Base-by-base conservation (phyloP, 2,113 vertebrate genomes). In the Cyanocitta stelleri region DNA sequence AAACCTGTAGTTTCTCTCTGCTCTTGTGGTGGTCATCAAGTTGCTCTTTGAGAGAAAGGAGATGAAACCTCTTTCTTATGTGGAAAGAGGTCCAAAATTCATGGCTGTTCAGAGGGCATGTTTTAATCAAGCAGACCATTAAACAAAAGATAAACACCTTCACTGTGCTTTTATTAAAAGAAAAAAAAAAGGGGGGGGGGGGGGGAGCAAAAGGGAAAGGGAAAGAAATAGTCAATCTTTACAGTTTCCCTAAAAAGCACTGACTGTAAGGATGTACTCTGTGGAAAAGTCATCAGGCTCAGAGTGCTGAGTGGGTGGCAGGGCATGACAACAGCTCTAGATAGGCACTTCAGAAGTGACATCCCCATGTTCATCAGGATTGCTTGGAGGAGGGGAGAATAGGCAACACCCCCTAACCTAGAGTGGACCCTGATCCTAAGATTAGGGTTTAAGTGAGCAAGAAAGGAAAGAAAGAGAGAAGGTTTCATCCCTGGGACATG, bases 351-450 rank as follows among this genome's bases (percentile, higher is more conserved):
- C 17, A 58, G 23, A 9, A 0, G 2, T 49, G 52, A 66, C 30
- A 87, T 46, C n/a, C 52, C 7, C 0, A 0, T 13, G 20, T 21
- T 20, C 52, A 56, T 18, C 23, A 68, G n/a, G 24, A 68, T 27
- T 80, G 30, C 22, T 30, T 39, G 55, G 43, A 62, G 55, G 13
- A 64, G 41, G 16, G n/a, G 17, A 43, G 11, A 41, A 56, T 11
- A 56, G n/a, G 64, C 41, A 69, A 61, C 13, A 46, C 21, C 30
- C 30, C 24, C 10, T 49, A 39, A 41, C 6, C 52, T 19, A 20
- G 29, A 52, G 46, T 1, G 4, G 27, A 20, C 19, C 17, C 39
- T 69, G 32, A 15, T 81, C 18, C 41, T 23, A 43, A 44, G 32
- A n/a, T 32, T 58, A 44, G 11, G 9, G 13, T 6, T 46, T 21